Base-by-base conservation (phyloP, 2,113 vertebrate species). In the Clarias magur region DNA sequence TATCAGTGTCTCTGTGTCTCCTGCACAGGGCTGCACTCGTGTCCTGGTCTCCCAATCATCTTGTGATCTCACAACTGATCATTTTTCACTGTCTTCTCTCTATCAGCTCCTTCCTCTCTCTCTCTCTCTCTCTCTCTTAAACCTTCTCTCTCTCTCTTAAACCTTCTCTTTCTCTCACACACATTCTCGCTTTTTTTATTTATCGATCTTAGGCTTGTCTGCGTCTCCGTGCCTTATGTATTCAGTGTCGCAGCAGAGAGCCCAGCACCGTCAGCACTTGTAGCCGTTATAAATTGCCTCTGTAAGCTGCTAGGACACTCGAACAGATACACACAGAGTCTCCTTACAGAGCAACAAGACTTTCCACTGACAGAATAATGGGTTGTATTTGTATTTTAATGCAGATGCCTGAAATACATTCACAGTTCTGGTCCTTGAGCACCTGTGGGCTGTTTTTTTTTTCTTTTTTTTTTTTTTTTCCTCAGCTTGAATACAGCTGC, bases 171-270 rank as follows among this genome's bases (percentile, higher is more conserved):
- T 60, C 59, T 60, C 60, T 21, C 60, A 21, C 60, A 21, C 38
- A 25, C n/a, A 12, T 53, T 48, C 15, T 83, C 34, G 19, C 67
- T 21, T 25, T 19, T 67, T 17, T 34, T 73, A 62, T 80, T n/a
- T 53, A 73, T 73, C 19, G 9, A 21, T 1, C 70, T 10, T 16
- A 42, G 30, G 10, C 53, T 62, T 68, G 73, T 83, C 21, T 59
- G 53, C 30, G 42, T 42, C 25, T 79, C 53, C 53, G 75, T 65
- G 56, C 67, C 72, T 83, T 86, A 60, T 81, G 73, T 86, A 23
- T 86, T 86, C 67, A 81, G 75, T 73, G 87, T 84, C 85, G 60
- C 56, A 42, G 12, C 48, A 53, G 54, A n/a, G 56, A 81, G 78
- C 30, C 57, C 23, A 42, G 38, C 76, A n/a, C 68, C 79, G 82